phyloP scores from a whole-genome alignment of 2,113 vertebrate genomes.

The Thinocorus orbignyianus region DNA sequence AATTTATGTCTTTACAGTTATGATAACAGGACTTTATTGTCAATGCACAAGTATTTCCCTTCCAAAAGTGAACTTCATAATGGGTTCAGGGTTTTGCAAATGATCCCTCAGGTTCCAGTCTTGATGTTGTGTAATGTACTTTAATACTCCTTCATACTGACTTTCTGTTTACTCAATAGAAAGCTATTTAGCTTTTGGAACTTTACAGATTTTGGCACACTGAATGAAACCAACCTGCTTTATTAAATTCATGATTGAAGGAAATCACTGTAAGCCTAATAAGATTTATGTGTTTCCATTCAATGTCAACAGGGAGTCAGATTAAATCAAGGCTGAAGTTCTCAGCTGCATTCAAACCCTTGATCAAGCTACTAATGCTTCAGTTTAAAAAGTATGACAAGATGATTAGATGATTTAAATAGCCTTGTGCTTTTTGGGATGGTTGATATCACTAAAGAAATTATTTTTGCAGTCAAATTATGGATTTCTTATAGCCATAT shows the following conservation, averaged over 20 bases:
- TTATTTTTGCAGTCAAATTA: slow-evolving; percentile 15
- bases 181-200: slow-evolving; percentile 26
- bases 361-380: slow-evolving; percentile 44
- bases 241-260: slow-evolving; percentile 45
- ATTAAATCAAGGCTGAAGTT: slow-evolving; percentile 64
- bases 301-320: slow-evolving; percentile 13
- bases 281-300: slow-evolving; percentile 49
- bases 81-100: background rate
- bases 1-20: background rate
- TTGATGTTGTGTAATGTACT: background rate
- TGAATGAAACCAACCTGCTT: background rate
- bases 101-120: background rate
- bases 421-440: background rate
- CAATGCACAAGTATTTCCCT: background rate
- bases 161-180: slow-evolving; percentile 38
- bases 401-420: slow-evolving; percentile 41
- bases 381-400: slow-evolving; percentile 36
- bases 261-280: slow-evolving; percentile 43
- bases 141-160: background rate
- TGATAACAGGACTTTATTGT: background rate
- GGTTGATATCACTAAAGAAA: background rate
- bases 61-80: background rate
- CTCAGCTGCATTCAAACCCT: slow-evolving; percentile 35
- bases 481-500: background rate
- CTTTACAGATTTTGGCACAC: slow-evolving; percentile 17